Evolutionary conservation across 2,113 vertebrate genomes (phyloP).

Genomic region (Oncorhynchus masou): DNA sequence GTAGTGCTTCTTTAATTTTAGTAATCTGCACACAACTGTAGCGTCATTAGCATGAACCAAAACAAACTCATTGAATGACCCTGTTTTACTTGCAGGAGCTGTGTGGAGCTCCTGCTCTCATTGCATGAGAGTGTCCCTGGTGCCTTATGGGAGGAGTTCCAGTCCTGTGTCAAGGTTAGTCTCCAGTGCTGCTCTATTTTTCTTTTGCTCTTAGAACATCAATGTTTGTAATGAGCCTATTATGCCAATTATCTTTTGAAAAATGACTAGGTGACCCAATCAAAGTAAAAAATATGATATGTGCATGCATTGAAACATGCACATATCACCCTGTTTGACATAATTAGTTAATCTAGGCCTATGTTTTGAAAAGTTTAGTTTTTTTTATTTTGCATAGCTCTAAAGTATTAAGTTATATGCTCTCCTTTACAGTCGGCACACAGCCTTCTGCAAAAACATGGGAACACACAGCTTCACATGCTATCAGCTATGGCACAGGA

Average conservation of each 20-base stretch:
- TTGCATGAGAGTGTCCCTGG: slow-evolving; percentile 89
- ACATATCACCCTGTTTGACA: no score
- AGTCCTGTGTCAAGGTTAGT: slow-evolving; percentile 91
- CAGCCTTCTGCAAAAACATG: slow-evolving; percentile 88
- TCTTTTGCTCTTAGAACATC: slow-evolving; percentile 9
- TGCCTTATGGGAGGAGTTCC: slow-evolving; percentile 95
- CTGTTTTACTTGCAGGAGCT: slow-evolving; percentile 82
- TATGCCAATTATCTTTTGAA: neutral
- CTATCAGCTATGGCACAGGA: slow-evolving; percentile 88
- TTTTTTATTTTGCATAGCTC: no score
- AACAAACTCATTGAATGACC: neutral
- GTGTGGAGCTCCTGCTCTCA: slow-evolving; percentile 93
- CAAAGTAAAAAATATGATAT: no score
- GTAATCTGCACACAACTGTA: no score
- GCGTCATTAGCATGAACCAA: neutral
- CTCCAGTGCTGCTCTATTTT: slow-evolving; percentile 14
- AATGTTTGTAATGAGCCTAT: neutral
- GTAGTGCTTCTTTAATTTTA: no score
- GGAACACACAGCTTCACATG: slow-evolving; percentile 86
- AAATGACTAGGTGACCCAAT: neutral
- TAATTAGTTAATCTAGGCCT: no score
- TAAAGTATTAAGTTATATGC: slow-evolving; percentile 17
- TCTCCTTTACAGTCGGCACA: slow-evolving; percentile 82
- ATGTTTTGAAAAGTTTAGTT: no score
- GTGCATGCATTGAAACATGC: no score